Base-by-base conservation (phyloP, 1,140 invertebrate species). In the Drosophila asahinai region DNA sequence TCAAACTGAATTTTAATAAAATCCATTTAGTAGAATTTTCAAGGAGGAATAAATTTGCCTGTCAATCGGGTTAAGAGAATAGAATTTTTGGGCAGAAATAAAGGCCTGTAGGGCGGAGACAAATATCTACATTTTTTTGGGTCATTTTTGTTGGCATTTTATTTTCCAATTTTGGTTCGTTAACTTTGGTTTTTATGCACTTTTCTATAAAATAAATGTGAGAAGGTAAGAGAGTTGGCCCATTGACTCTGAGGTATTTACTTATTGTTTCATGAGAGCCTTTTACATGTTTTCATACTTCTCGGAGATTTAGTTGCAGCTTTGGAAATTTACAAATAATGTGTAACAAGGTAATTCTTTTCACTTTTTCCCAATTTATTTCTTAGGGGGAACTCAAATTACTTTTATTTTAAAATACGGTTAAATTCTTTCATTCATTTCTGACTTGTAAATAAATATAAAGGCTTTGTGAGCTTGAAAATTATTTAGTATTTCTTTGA, bases 1-100 rank as follows among this genome's bases (percentile, higher is more conserved):
- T 17, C 12, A 22, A 68, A 51, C 40, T 36, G 38, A 66, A 43
- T 52, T 66, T 67, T 42, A 52, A 52, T 66, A 27, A 43, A 57
- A 42, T 33, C 25, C 54, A 43, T 64, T 57, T 40, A 60, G 40
- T 9, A 0, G 27, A n/a, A 38, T 49, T 62, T 62, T 30, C 22
- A 27, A 25, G 22, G 11, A 43, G 22, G 55, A 43, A 58, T 58
- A 58, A 58, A 58, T 58, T 58, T 45, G 22, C 55, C 36, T 45
- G 36, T 58, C 55, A 58, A 58, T 45, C 27, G 54, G 33, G 38
- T 55, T 55, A 15, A 15, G 52, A 36, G 14, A 38, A 38, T 55
- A 38, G 52, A 38, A 25, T 57, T 57, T 57, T 40, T 22, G 19
- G 19, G 14, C 36, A 0, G 15, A 52, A 40, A 57, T 40, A 57